These are phyloP conservation scores for Hyperoodon ampullatus DNA, from an alignment of 2,113 vertebrate species.

Conservation along the genomic window DNA sequence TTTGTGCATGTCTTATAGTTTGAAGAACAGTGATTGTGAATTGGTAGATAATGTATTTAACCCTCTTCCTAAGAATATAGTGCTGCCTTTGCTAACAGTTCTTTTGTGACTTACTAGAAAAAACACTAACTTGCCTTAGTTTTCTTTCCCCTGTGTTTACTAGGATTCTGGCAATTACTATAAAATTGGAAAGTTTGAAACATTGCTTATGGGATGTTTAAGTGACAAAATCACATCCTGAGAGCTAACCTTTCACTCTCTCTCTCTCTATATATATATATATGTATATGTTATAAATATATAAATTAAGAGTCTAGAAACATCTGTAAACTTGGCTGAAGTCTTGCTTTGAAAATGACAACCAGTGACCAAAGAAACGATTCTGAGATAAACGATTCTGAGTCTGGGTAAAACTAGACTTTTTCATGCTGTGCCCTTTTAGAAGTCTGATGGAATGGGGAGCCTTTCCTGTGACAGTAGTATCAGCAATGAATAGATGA, in stretches of 20 bases:
- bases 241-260: not conserved
- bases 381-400: not conserved
- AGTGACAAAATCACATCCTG: constrained; percentile 25
- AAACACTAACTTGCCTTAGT: not conserved
- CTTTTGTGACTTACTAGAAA: constrained; percentile 37
- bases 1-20: constrained; percentile 48
- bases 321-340: constrained; percentile 74
- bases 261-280: not conserved
- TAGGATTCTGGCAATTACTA: constrained; percentile 22
- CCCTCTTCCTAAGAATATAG: constrained; percentile 12
- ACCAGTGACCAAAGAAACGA: constrained; percentile 59
- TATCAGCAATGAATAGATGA: constrained; percentile 81
- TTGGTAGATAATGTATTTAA: constrained; percentile 41
- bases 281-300: constrained; percentile 21
- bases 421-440: constrained; percentile 67
- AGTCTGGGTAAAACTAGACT: constrained; percentile 66
- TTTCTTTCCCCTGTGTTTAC: constrained; percentile 37
- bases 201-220: not conserved
- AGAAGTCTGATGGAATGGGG: constrained; percentile 75
- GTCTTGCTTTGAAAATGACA: constrained; percentile 64
- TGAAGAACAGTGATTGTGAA: constrained; percentile 35
- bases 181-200: constrained; percentile 57
- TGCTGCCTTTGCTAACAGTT: constrained; percentile 3
- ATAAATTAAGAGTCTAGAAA: constrained; percentile 55
- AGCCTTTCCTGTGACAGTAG: constrained; percentile 77